Conservation (phyloP, 92 coral and sea anemone species). For the Paramuricea clavata region DNA sequence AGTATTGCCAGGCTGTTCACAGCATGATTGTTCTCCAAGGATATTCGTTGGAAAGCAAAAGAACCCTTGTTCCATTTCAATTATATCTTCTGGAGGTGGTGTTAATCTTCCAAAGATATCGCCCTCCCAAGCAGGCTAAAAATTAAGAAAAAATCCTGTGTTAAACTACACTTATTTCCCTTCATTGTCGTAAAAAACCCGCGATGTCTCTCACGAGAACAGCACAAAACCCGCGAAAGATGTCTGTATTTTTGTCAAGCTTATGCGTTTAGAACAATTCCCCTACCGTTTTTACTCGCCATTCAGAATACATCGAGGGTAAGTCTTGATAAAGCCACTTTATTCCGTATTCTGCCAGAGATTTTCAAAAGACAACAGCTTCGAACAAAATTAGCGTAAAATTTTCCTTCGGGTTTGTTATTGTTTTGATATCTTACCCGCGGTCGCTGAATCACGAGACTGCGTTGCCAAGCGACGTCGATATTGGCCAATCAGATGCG, state of each 20-base stretch:
- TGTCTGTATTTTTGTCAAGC: conserved; percentile 11
- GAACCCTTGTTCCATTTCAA: conserved; percentile 90
- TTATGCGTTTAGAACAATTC: neutral
- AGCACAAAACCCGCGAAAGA: conserved; percentile 16
- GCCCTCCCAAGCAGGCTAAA: conserved; percentile 75
- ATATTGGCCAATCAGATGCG: conserved; percentile 80
- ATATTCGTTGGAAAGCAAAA: conserved; percentile 66
- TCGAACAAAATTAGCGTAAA: conserved; percentile 65
- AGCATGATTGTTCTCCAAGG: conserved; percentile 11
- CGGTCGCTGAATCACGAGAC: conserved; percentile 94
- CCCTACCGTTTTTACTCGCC: conserved; percentile 34
- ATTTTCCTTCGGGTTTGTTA: conserved; percentile 84
- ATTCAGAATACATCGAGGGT: conserved; percentile 38
- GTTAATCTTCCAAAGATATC: conserved; percentile 49
- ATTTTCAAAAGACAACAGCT: conserved; percentile 49
- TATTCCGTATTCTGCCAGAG: conserved; percentile 5
- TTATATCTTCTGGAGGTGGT: conserved; percentile 45
- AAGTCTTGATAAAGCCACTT: neutral
- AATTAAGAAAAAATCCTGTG: conserved; percentile 70
- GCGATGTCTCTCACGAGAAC: conserved; percentile 54
- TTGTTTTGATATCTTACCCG: conserved; percentile 92
- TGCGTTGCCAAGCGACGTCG: conserved; percentile 75
- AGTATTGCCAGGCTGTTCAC: neutral
- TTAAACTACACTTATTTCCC: conserved; percentile 66
- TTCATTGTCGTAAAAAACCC: conserved; percentile 62